These are phyloP conservation scores for Melospiza melodia DNA, from an alignment of 2,113 vertebrate species.

Conservation along the genomic window DNA sequence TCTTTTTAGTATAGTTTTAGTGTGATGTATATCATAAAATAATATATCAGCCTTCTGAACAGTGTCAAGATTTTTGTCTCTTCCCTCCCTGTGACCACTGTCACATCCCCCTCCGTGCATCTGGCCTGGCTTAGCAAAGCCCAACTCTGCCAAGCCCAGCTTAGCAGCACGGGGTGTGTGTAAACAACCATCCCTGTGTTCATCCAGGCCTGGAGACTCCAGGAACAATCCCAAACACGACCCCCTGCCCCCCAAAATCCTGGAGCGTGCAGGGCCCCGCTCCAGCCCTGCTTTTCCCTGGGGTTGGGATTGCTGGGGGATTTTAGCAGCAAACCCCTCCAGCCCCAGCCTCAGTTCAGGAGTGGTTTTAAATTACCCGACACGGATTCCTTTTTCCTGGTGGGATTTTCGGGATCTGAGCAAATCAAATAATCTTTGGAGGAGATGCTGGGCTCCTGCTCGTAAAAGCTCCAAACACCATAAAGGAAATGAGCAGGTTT, in stretches of 20 bases:
- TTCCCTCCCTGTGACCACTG: too few species aligned
- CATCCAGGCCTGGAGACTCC: not conserved
- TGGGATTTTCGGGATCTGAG: slow-evolving; percentile 51
- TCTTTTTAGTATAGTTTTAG: too few species aligned
- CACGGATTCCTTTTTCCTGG: slow-evolving; percentile 36
- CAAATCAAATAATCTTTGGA: slow-evolving; percentile 50
- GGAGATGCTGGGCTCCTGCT: slow-evolving; percentile 28
- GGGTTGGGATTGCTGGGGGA: not conserved
- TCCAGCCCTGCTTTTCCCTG: not conserved
- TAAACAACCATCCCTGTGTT: not conserved
- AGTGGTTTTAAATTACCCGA: slow-evolving; percentile 28
- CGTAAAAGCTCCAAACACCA: slow-evolving; percentile 3
- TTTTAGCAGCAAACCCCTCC: not conserved
- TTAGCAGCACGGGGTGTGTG: not conserved
- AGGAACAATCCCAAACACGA: not conserved
- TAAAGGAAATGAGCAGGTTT: slow-evolving; percentile 64
- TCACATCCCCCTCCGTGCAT: not conserved
- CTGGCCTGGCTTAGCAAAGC: not conserved
- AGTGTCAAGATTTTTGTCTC: too few species aligned
- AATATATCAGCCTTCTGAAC: too few species aligned
- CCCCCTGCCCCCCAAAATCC: not conserved
- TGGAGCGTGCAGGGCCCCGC: not conserved
- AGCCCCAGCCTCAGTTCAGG: not conserved
- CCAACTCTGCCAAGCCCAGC: not conserved
- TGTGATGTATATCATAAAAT: too few species aligned